phyloP scores from a whole-genome alignment of 2,113 vertebrate species.

The Cebidichthys violaceus region DNA sequence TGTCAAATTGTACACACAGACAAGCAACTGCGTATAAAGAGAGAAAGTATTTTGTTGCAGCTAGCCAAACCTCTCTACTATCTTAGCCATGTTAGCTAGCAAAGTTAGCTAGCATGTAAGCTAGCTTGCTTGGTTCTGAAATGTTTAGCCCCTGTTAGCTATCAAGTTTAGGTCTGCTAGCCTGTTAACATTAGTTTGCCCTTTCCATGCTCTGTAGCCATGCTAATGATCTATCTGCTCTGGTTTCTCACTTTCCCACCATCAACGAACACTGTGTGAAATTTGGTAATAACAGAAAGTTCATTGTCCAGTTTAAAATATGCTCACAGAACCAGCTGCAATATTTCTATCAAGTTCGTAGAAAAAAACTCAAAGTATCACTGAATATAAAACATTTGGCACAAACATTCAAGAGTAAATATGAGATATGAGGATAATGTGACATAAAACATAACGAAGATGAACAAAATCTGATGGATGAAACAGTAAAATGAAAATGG shows the following conservation, averaged over 20 bases:
- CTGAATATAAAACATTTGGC: constrained; percentile 51
- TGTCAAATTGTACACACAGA: background rate
- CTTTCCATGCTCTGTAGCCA: background rate
- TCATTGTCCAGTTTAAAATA: constrained; percentile 60
- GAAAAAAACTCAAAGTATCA: constrained; percentile 30
- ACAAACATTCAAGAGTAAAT: constrained; percentile 30
- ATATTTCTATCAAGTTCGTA: constrained; percentile 38
- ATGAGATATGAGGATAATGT: constrained; percentile 10
- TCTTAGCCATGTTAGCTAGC: background rate
- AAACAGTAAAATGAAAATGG: background rate
- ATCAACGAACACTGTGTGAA: background rate
- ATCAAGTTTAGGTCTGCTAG: background rate
- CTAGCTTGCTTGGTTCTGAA: background rate
- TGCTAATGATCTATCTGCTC: constrained; percentile 17
- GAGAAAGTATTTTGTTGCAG: background rate
- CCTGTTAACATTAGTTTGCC: background rate
- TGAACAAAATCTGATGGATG: background rate
- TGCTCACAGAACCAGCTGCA: constrained; percentile 81
- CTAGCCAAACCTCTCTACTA: background rate
- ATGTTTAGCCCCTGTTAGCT: background rate
- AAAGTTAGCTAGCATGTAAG: constrained; percentile 1
- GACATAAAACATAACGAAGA: constrained; percentile 1
- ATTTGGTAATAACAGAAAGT: constrained; percentile 22
- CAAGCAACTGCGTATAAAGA: background rate
- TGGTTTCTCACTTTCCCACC: background rate